Base-by-base conservation (phyloP, 2,888 invertebrate genomes). In the Salticus scenicus region DNA sequence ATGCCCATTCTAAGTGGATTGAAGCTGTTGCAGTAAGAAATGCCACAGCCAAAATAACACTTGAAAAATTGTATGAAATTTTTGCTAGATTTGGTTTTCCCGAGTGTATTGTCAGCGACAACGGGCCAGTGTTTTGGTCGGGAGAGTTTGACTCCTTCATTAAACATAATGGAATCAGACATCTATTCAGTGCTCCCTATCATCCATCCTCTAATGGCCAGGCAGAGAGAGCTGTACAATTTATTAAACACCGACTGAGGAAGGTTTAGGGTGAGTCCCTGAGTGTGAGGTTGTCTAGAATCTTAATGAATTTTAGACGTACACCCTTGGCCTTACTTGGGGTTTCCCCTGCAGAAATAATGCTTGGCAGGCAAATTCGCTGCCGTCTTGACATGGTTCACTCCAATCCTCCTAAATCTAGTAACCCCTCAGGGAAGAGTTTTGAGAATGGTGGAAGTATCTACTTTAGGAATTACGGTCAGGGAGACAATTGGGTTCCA, bases 1-100 rank as follows among this genome's bases (percentile, higher is more conserved):
- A 67, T 67, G 67, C 67, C 1, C 67, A 67, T 17, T 67, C 67
- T 12, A 67, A 67, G 20, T 67, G 67, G 33, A 67, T 67, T 20
- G 67, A 67, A 20, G 67, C 71, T 8, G 42, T 42, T 10, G 71
- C 24, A 27, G 42, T 47, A 5, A 51, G 17, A 51, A 51, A 14
- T 14, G 51, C 51, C 17, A 51, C 51, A 5, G 17, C 51, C 17
- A 4, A 8, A 5, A 5, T 20, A 51, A 51, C 51, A 5, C 17
- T 51, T 8, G 7, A 51, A 14, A 8, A 51, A 20, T 17, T 51
- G n/a, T 51, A 51, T 14, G 51, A 51, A 14, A 51, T 51, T 51
- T 51, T 51, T 51, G 51, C 5, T 8, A 5, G 51, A 17, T 51
- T 51, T 14, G 51, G 51, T 5, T 51, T 51, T 17, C 51, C 51